These are phyloP conservation scores for Megaceryle alcyon DNA, from an alignment of 2,797 vertebrate genomes.

Conservation along the genomic window DNA sequence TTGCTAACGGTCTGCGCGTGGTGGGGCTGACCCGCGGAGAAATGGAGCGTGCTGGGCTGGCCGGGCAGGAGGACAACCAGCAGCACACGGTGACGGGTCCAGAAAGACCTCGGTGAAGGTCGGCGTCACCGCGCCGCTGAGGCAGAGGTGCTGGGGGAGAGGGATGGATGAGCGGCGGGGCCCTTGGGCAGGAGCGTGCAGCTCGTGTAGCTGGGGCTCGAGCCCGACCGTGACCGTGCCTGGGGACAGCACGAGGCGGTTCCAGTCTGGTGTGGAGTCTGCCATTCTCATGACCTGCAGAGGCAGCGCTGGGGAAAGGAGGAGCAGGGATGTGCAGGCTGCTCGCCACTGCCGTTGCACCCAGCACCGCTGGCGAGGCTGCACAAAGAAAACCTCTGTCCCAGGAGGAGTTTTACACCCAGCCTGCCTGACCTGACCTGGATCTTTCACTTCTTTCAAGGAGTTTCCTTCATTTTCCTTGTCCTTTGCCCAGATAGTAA, in stretches of 20 bases:
- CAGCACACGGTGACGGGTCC: background rate
- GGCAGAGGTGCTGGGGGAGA: background rate
- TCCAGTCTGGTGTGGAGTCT: background rate
- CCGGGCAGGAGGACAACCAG: background rate
- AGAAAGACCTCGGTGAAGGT: background rate
- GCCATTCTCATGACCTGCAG: background rate
- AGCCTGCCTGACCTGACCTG: background rate
- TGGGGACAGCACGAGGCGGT: accelerated
- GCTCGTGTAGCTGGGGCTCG: background rate
- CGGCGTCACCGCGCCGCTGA: accelerated
- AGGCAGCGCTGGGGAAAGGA: background rate
- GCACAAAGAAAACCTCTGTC: background rate
- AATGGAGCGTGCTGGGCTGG: background rate
- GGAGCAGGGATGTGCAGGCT: background rate
- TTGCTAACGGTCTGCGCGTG: background rate
- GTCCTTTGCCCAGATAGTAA: background rate
- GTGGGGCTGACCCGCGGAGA: background rate
- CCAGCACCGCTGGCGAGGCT: accelerated
- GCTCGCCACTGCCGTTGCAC: accelerated
- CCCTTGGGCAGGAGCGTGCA: background rate
- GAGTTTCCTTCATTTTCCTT: background rate
- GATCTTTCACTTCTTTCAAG: background rate
- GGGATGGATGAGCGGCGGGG: accelerated
- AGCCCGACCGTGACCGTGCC: accelerated
- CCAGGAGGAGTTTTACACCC: background rate